Base-by-base conservation (phyloP, 2,113 vertebrate species). In the Bufo gargarizans region DNA sequence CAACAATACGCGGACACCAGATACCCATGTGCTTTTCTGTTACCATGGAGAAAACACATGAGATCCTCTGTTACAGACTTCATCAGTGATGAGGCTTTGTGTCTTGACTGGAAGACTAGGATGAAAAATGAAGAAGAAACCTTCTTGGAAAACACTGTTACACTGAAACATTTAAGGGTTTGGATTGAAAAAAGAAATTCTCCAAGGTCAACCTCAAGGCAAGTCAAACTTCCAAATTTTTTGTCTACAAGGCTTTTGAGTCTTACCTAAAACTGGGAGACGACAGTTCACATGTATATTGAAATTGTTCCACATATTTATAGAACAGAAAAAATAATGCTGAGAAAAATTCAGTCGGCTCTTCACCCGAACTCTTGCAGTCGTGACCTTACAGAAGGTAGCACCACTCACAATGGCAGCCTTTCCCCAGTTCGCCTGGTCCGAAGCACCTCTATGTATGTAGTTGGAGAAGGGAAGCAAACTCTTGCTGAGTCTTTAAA, bases 391-490 rank as follows among this genome's bases (percentile, higher is more conserved):
- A 91, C 86, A 0, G 93, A 92, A 0, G 91, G 93, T 61, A 91
- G 92, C 67, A 90, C 93, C 11, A 91, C 91, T 71, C 92, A 93
- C 45, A 94, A 95, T 72, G 93, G 95, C 49, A 92, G 87, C 7
- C 92, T 95, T 16, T 96, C 96, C 87, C 92, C 95, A 0, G 96
- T 97, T 53, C 93, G 95, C 85, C 90, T 99, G 91, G 95, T 98
- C 49, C 97, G 97, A 89, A 99, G 98, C 92, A 97, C 97, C 82
- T 99, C 98, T 43, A 96, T 99, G 97, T 97, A 97, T 0, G 88
- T 96, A 89, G 95, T 98, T 3, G 96, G 96, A 19, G 94, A 94
- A 77, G 95, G 93, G 19, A 94, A 91, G 1, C 94, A 94, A 61
- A 91, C 91, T 7, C 90, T 92, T 3, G 93, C 33, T 0, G 94